phyloP scores from a whole-genome alignment of 23 tunicate species.

The Halocynthia roretzi region DNA sequence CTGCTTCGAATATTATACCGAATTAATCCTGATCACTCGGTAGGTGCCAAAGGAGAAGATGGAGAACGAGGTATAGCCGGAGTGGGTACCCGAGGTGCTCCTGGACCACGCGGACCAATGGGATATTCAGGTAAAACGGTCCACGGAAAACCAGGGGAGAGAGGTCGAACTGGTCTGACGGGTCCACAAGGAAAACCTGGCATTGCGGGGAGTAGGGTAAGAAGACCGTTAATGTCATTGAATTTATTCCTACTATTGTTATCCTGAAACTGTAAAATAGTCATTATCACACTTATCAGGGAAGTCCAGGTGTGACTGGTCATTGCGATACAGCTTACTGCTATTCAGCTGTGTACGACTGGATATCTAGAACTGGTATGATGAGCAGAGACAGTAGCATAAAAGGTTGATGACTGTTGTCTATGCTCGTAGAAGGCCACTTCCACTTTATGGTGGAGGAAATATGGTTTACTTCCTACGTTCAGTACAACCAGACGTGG shows the following conservation, averaged over 20 bases:
- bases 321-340: conserved; percentile 5
- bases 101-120: not conserved
- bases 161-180: not conserved
- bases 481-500: too few relatives aligned
- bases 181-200: conserved; percentile 11
- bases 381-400: not conserved
- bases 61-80: conserved; percentile 21
- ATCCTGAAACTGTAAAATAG: not conserved
- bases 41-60: conserved; percentile 19
- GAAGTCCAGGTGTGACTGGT: conserved; percentile 8
- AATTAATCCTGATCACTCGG: not conserved
- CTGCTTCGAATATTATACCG: not conserved
- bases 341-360: conserved; percentile 2
- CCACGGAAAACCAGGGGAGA: conserved; percentile 4
- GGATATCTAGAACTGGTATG: not conserved
- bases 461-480: too few relatives aligned
- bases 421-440: too few relatives aligned
- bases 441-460: too few relatives aligned
- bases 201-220: not conserved
- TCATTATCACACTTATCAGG: not conserved
- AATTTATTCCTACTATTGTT: too few relatives aligned
- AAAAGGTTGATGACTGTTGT: too few relatives aligned
- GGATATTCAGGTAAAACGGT: conserved; percentile 10
- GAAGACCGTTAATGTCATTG: too few relatives aligned
- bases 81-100: conserved; percentile 6